A percentile compares a stretch with the other conserved stretches of the same genome.
Conservation (phyloP, 2,113 vertebrate species). For the Orcinus orca region DNA sequence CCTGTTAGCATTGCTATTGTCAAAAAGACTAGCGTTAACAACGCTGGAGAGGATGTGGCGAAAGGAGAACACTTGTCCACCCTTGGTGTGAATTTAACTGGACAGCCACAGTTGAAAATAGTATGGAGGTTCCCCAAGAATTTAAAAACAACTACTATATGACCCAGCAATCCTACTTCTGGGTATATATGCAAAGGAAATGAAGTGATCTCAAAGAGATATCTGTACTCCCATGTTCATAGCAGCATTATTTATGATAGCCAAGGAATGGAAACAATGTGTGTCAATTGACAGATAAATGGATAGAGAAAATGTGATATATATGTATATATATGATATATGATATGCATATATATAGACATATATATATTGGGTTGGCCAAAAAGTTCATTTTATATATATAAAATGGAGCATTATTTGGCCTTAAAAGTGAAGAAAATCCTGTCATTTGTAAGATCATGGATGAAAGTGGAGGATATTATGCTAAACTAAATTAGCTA, state of each 20-base stretch:
- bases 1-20: not conserved
- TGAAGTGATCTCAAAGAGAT: not conserved
- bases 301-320: not conserved
- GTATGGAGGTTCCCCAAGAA: not conserved
- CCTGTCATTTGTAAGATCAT: not conserved
- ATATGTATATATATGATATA: not conserved
- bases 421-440: not conserved
- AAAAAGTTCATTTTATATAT: too few species aligned
- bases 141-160: not conserved
- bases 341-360: too few species aligned
- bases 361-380: not conserved
- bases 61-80: not conserved
- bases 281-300: not conserved
- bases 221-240: not conserved
- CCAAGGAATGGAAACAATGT: not conserved
- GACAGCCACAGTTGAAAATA: not conserved
- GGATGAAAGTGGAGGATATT: not conserved
- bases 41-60: not conserved
- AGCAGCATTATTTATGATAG: too few species aligned
- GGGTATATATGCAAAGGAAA: not conserved
- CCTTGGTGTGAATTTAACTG: not conserved
- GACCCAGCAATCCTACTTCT: not conserved
- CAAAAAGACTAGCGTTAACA: not conserved
- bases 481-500: not conserved
- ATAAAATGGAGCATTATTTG: not conserved